Percentiles rank a stretch among this genome's conserved stretches.
Conservation (phyloP, 2,797 vertebrate genomes). For the Clamator glandarius region DNA sequence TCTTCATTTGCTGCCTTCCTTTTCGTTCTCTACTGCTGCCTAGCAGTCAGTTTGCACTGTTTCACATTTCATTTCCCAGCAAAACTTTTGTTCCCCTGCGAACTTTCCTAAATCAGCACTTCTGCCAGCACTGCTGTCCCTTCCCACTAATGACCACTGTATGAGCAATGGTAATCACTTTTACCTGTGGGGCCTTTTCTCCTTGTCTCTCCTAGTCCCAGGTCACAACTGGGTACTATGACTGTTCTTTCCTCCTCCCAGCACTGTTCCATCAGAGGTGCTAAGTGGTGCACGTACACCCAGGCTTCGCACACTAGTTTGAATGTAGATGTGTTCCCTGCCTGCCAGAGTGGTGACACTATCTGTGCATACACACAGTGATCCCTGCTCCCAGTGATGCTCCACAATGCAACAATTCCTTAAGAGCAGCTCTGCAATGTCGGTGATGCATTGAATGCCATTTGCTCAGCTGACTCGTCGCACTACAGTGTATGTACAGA, state of each 20-base stretch:
- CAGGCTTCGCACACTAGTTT: background rate
- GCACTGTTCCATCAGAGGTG: background rate
- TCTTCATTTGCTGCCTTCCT: background rate
- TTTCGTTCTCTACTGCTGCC: background rate
- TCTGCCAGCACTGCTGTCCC: background rate
- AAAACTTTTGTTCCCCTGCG: background rate
- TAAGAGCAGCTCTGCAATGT: background rate
- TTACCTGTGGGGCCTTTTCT: background rate
- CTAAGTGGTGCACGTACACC: background rate
- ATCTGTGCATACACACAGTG: background rate
- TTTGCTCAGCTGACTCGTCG: background rate
- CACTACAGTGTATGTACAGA: background rate
- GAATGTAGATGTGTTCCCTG: background rate
- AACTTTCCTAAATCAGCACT: background rate
- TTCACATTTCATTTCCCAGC: background rate
- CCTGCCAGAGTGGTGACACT: background rate
- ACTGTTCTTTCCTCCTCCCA: background rate
- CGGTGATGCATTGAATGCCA: rapidly evolving
- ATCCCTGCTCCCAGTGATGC: background rate
- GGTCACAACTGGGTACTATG: background rate
- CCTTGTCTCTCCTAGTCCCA: background rate
- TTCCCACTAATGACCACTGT: background rate
- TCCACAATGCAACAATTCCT: background rate
- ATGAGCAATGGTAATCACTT: background rate
- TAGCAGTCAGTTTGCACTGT: background rate